Conservation (phyloP, 2,797 vertebrate species). For the Ciconia nigra region DNA sequence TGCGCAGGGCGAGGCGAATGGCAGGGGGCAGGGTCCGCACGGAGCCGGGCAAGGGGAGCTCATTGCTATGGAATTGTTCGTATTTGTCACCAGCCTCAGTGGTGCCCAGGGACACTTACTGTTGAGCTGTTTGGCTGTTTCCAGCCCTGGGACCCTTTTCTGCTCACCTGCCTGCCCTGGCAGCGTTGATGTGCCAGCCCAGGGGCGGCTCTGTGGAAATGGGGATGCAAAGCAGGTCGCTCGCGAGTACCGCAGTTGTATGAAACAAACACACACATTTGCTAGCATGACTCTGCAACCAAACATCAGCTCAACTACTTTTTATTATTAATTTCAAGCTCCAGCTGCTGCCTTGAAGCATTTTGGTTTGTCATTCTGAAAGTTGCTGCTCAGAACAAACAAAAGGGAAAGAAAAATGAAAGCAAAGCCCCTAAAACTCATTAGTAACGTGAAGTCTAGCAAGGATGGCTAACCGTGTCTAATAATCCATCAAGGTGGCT, state of each 20-base stretch:
- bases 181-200: background rate
- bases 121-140: background rate
- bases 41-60: background rate
- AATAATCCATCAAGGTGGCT: constrained; percentile 46
- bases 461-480: constrained; percentile 31
- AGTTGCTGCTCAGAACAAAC: constrained; percentile 32
- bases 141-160: background rate
- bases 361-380: constrained; percentile 55
- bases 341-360: constrained; percentile 59
- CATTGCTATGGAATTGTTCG: background rate
- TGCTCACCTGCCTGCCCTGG: background rate
- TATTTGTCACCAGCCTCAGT: background rate
- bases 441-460: background rate
- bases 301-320: constrained; percentile 13
- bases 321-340: constrained; percentile 72
- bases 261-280: background rate
- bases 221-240: background rate
- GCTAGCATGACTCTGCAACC: background rate
- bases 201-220: background rate
- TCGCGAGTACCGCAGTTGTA: accelerated
- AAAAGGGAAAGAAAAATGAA: constrained; percentile 64
- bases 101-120: background rate
- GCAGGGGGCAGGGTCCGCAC: background rate
- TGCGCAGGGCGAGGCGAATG: accelerated
- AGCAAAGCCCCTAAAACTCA: constrained; percentile 19